Conservation (phyloP, 2,113 vertebrate genomes). For the Rhea americana region DNA sequence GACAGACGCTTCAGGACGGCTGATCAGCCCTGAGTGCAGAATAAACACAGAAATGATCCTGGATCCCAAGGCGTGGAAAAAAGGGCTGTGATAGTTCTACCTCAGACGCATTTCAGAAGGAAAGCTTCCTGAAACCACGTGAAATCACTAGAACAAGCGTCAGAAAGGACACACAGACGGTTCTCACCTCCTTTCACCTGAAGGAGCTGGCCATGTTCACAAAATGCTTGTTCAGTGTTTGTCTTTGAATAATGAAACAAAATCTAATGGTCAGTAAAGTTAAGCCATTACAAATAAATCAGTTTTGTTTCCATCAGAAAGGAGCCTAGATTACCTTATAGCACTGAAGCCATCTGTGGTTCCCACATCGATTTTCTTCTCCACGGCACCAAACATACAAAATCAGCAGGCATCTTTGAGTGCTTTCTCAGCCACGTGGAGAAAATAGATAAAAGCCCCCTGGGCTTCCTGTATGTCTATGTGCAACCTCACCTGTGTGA, state of each 20-base stretch:
- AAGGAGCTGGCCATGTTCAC: neutral
- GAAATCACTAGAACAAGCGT: constrained; percentile 33
- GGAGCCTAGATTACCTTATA: constrained; percentile 42
- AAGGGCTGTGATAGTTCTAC: neutral
- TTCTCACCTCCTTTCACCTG: constrained; percentile 42
- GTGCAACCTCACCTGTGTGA: constrained; percentile 62
- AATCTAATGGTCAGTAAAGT: constrained; percentile 43
- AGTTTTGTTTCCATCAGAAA: constrained; percentile 16
- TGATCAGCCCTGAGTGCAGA: constrained; percentile 46
- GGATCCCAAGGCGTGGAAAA: constrained; percentile 4
- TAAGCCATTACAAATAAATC: constrained; percentile 47
- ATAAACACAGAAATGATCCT: constrained; percentile 40
- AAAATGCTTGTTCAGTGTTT: constrained; percentile 37
- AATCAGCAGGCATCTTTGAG: constrained; percentile 57
- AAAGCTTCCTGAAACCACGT: constrained; percentile 16
- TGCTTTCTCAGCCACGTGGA: constrained; percentile 45
- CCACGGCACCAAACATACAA: constrained; percentile 10
- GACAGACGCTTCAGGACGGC: constrained; percentile 58
- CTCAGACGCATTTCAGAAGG: neutral
- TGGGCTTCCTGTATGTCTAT: neutral
- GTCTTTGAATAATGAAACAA: constrained; percentile 63
- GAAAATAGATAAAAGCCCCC: constrained; percentile 52
- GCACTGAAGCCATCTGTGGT: constrained; percentile 41
- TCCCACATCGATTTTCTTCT: constrained; percentile 63
- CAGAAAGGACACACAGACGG: constrained; percentile 8